Percentiles rank a stretch among this genome's conserved stretches.
Evolutionary conservation across 2,113 vertebrate species (phyloP).

Genomic region (Myocastor coypus): DNA sequence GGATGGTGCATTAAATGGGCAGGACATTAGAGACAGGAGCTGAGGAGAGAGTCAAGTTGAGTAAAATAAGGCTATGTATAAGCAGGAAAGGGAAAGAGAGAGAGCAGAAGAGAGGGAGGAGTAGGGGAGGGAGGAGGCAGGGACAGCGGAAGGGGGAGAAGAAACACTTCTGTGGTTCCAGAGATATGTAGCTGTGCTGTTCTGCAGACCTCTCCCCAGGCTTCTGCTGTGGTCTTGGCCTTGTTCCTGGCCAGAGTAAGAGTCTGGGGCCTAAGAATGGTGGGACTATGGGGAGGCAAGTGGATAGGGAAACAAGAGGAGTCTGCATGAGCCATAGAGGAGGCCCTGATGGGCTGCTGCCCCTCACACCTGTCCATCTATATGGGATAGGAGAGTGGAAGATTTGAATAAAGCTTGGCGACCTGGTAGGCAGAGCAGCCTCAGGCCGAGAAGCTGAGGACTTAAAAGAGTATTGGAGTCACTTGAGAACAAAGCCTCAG

Average conservation of each 20-base stretch:
- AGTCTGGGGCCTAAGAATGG: background rate
- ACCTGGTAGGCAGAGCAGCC: background rate
- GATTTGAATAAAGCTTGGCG: background rate
- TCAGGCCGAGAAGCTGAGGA: background rate
- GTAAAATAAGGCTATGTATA: background rate
- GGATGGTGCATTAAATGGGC: background rate
- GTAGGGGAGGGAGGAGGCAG: no score
- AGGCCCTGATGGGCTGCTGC: background rate
- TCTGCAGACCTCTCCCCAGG: background rate
- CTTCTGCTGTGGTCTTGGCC: background rate
- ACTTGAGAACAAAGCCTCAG: background rate
- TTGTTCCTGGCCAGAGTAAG: background rate
- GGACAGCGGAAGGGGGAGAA: background rate
- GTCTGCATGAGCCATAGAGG: background rate
- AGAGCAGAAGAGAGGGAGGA: background rate
- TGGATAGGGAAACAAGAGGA: background rate
- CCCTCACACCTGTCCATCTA: rapidly evolving
- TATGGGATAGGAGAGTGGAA: background rate
- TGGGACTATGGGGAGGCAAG: background rate
- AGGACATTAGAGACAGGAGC: background rate
- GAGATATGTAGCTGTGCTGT: background rate
- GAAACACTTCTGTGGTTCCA: background rate
- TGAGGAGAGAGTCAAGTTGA: background rate
- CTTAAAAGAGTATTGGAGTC: background rate
- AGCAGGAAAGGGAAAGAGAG: background rate